Conservation (phyloP, 1,140 invertebrate genomes). For the Mylabris phalerata region DNA sequence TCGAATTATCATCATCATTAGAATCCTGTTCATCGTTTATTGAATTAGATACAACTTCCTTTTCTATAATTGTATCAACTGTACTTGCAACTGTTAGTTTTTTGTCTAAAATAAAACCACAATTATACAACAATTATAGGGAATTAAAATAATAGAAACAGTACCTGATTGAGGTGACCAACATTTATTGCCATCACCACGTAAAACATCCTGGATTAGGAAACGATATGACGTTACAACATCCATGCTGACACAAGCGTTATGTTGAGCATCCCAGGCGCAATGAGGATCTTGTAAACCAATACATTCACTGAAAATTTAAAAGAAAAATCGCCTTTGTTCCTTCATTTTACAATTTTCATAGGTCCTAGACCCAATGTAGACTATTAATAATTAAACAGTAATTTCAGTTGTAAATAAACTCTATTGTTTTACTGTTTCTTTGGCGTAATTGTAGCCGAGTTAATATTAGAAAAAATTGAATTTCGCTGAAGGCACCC, state of each 20-base stretch:
- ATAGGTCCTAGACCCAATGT: too few relatives aligned
- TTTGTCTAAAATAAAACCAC: neutral
- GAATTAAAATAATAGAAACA: neutral
- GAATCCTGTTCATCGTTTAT: conserved; percentile 1
- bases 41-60: conserved; percentile 4
- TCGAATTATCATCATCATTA: neutral
- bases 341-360: too few relatives aligned
- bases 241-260: conserved; percentile 53
- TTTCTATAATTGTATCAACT: conserved; percentile 1
- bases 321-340: too few relatives aligned
- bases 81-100: conserved; percentile 5
- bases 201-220: conserved; percentile 36
- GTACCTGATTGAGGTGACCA: conserved; percentile 25
- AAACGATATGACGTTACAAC: conserved; percentile 33
- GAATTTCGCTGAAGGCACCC: conserved; percentile 1
- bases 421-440: too few relatives aligned
- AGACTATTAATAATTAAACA: too few relatives aligned
- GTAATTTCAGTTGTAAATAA: too few relatives aligned
- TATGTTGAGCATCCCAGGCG: conserved; percentile 81
- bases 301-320: conserved; percentile 70
- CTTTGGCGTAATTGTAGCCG: too few relatives aligned
- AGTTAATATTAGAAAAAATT: neutral
- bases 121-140: neutral
- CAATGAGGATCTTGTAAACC: conserved; percentile 94
- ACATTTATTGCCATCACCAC: conserved; percentile 34